Evolutionary conservation across 92 coral and sea anemone species (phyloP).

Genomic region (Parazoanthus swiftii): DNA sequence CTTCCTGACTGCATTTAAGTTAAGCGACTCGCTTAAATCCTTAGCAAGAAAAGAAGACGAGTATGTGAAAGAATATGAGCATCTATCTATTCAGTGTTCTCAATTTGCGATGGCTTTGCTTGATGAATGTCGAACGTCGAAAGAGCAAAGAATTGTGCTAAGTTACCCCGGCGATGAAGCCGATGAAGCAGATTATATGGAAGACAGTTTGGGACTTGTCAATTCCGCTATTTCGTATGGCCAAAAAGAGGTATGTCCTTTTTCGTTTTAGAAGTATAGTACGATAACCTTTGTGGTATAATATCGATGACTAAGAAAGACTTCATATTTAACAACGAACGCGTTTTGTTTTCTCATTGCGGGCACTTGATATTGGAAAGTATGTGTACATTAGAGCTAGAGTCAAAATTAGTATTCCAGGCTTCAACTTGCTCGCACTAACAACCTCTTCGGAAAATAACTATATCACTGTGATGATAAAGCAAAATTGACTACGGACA

Average conservation of each 20-base stretch:
- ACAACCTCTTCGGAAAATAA: not conserved
- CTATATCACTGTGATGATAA: not conserved
- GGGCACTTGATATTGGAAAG: not conserved
- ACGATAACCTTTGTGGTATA: not conserved
- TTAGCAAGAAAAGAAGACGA: conserved; percentile 90
- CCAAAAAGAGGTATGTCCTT: conserved; percentile 85
- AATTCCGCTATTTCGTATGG: conserved; percentile 86
- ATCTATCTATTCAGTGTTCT: conserved; percentile 71
- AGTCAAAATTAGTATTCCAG: not conserved
- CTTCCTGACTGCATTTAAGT: conserved; percentile 72
- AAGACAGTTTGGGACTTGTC: conserved; percentile 73
- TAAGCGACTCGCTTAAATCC: conserved; percentile 74
- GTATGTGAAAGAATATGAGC: conserved; percentile 86
- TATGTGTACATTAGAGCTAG: not conserved
- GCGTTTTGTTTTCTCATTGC: not conserved
- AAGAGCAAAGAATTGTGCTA: conserved; percentile 79
- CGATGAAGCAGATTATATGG: conserved; percentile 60
- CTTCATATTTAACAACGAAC: not conserved
- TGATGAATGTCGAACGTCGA: conserved; percentile 89
- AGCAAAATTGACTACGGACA: not conserved
- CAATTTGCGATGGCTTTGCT: conserved; percentile 85
- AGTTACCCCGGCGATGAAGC: conserved; percentile 85
- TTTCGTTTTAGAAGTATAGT: not conserved
- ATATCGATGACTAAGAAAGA: not conserved
- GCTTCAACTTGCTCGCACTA: not conserved